Evolutionary conservation across 1,140 invertebrate genomes (phyloP).

Genomic region (Wiebesia pumilae): DNA sequence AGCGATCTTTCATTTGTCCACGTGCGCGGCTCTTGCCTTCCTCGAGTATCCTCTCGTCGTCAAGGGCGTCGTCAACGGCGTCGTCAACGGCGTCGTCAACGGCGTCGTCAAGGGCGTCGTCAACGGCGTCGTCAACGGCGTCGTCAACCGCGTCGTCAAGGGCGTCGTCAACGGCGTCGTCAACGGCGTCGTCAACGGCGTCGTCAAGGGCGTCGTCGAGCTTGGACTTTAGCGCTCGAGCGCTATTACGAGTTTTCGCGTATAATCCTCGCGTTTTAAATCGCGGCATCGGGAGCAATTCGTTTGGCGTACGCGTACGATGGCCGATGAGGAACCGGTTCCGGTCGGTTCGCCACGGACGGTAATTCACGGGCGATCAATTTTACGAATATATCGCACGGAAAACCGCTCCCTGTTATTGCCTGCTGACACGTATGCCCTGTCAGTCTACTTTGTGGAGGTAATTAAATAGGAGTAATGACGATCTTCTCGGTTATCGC

Average conservation of each 20-base stretch:
- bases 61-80: too few species aligned
- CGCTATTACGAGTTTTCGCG: background rate
- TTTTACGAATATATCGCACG: constrained; percentile 47
- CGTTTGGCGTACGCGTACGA: too few species aligned
- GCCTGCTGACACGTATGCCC: constrained; percentile 38
- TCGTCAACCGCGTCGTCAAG: constrained; percentile 37
- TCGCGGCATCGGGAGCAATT: constrained; percentile 12
- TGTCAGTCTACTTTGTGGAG: constrained; percentile 32
- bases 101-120: background rate
- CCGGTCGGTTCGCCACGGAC: background rate
- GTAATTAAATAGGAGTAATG: constrained; percentile 46
- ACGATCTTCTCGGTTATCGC: background rate
- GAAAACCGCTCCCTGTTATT: constrained; percentile 40
- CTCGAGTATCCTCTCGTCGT: background rate
- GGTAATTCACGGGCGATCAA: constrained; percentile 40
- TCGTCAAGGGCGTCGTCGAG: constrained; percentile 37
- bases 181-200: background rate
- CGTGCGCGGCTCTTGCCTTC: background rate
- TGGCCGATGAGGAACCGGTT: constrained; percentile 20
- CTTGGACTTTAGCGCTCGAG: background rate
- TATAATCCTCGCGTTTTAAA: background rate
- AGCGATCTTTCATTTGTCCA: background rate
- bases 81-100: background rate
- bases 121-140: background rate
- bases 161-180: background rate